Conservation (phyloP, 37 sponge, comb jelly and placozoan genomes). For the Spongilla lacustris region DNA sequence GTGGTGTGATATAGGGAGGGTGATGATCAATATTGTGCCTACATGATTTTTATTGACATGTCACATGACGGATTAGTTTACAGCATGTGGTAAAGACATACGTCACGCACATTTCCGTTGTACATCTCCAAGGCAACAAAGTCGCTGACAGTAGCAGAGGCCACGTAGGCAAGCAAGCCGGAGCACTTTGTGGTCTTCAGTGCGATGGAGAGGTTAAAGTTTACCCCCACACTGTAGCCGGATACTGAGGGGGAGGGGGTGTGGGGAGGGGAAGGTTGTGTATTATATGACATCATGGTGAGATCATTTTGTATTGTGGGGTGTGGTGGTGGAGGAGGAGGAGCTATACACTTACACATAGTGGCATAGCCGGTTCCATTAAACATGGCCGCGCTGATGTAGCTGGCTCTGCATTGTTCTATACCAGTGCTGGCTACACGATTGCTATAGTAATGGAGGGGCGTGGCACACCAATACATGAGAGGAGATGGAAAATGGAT, state of each 20-base stretch:
- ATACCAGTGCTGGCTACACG: constrained; percentile 14
- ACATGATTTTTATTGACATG: too few relatives aligned
- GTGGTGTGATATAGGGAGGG: too few relatives aligned
- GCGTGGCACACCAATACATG: not conserved
- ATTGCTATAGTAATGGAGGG: not conserved
- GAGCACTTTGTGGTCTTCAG: constrained; percentile 30
- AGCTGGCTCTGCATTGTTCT: constrained; percentile 10
- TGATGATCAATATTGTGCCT: too few relatives aligned
- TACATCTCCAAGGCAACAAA: constrained; percentile 38
- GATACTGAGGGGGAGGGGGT: not conserved
- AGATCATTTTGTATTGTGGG: too few relatives aligned
- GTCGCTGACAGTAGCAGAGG: constrained; percentile 28
- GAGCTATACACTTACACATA: constrained; percentile 32
- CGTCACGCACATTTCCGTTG: constrained; percentile 53
- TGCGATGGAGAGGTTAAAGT: not conserved
- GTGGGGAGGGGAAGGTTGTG: too few relatives aligned
- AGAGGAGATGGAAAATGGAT: not conserved
- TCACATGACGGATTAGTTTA: too few relatives aligned
- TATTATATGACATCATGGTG: too few relatives aligned
- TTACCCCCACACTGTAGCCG: constrained; percentile 2
- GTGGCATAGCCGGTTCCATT: constrained; percentile 27
- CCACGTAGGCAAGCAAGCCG: constrained; percentile 64
- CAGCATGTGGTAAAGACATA: too few relatives aligned
- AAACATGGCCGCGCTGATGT: constrained; percentile 40
- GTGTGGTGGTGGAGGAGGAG: too few relatives aligned